Evolutionary conservation across 2,113 vertebrate species (phyloP).

Genomic region (Proterorhinus semilunaris): DNA sequence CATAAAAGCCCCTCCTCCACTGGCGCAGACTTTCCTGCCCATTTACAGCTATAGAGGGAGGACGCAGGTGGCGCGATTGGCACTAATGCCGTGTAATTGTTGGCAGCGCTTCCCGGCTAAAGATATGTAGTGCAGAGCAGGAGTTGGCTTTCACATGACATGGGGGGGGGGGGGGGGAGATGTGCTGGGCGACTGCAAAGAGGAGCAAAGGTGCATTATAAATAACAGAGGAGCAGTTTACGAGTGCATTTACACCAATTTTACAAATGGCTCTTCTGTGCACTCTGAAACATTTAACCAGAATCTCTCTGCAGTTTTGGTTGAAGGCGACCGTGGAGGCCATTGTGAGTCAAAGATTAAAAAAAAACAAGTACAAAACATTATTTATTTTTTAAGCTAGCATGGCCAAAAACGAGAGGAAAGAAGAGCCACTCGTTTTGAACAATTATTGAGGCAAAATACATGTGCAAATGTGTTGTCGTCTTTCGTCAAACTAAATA

Average conservation of each 20-base stretch:
- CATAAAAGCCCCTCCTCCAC: slow-evolving; percentile 52
- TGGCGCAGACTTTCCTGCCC: slow-evolving; percentile 49
- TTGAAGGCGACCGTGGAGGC: no score
- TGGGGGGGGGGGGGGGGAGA: slow-evolving; percentile 27
- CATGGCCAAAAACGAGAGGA: no score
- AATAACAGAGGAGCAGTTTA: slow-evolving; percentile 7
- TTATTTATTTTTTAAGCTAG: no score
- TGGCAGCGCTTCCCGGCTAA: slow-evolving; percentile 64
- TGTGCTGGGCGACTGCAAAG: slow-evolving; percentile 5
- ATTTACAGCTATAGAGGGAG: slow-evolving; percentile 60
- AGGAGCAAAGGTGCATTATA: neutral
- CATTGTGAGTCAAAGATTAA: no score
- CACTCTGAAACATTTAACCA: no score
- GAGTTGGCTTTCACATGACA: slow-evolving; percentile 51
- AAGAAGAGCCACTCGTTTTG: neutral
- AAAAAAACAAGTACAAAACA: no score
- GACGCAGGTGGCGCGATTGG: slow-evolving; percentile 75
- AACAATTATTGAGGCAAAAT: neutral
- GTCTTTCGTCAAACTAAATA: neutral
- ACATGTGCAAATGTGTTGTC: neutral
- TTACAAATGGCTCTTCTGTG: no score
- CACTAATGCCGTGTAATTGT: slow-evolving; percentile 74
- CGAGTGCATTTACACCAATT: neutral
- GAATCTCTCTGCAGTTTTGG: no score
- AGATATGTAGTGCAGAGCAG: slow-evolving; percentile 55